A percentile compares a stretch with the other conserved stretches of the same genome.
phyloP scores from a whole-genome alignment of 1,140 invertebrate genomes.

The Colletes gigas region DNA sequence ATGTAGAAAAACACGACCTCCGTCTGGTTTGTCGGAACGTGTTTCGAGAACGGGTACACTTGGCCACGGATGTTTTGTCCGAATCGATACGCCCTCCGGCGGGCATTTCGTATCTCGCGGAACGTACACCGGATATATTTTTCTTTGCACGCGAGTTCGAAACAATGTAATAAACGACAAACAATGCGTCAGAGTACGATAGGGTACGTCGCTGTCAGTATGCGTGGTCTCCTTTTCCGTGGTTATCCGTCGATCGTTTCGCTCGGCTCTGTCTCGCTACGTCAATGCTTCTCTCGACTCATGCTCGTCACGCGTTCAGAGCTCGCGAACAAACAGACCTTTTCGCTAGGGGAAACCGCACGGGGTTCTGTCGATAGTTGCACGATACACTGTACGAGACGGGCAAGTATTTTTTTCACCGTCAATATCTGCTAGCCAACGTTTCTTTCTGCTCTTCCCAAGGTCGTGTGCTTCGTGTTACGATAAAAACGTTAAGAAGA shows the following conservation, averaged over 20 bases:
- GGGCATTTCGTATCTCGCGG: constrained; percentile 59
- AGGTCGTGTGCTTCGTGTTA: constrained; percentile 9
- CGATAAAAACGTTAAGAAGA: constrained; percentile 26
- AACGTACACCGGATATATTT: constrained; percentile 50
- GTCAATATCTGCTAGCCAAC: background rate
- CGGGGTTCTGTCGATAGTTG: constrained; percentile 10
- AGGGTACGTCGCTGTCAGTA: background rate
- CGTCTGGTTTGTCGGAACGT: background rate
- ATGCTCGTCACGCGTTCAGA: constrained; percentile 34
- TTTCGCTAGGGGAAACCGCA: constrained; percentile 6
- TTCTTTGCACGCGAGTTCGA: constrained; percentile 6
- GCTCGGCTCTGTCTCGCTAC: constrained; percentile 27
- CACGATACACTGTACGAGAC: background rate
- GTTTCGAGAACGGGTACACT: constrained; percentile 29
- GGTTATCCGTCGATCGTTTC: constrained; percentile 35
- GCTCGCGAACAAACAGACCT: constrained; percentile 17
- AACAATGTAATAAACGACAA: background rate
- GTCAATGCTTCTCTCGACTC: constrained; percentile 27
- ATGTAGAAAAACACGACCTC: background rate
- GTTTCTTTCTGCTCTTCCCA: constrained; percentile 9
- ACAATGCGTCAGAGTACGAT: background rate
- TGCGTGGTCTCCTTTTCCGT: constrained; percentile 16
- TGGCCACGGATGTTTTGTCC: constrained; percentile 64
- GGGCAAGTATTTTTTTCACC: background rate
- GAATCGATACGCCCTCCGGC: constrained; percentile 69